Conservation (phyloP, 2,888 invertebrate species). For the Vanessa cardui region DNA sequence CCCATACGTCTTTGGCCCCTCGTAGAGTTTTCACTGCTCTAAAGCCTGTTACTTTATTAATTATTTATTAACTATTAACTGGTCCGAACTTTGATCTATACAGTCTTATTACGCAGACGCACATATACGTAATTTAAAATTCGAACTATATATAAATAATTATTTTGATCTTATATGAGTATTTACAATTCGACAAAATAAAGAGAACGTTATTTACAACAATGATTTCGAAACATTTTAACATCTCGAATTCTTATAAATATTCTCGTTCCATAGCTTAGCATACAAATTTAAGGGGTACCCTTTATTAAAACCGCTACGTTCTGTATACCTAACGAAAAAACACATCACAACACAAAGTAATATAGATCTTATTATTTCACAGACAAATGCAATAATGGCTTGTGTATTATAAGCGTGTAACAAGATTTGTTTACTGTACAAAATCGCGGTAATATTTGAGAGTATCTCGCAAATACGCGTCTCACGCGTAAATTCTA, state of each 20-base stretch:
- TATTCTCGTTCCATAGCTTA: conserved; percentile 32
- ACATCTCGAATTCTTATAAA: conserved; percentile 28
- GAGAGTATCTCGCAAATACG: conserved; percentile 48
- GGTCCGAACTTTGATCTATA: no score
- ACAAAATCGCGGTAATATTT: conserved; percentile 35
- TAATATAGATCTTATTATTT: conserved; percentile 1
- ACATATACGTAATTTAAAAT: no score
- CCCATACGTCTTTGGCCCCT: no score
- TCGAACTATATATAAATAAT: no score
- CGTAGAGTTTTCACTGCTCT: no score
- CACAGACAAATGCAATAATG: background rate
- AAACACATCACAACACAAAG: background rate
- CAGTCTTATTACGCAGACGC: no score
- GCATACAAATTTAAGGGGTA: conserved; percentile 34
- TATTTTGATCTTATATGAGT: no score
- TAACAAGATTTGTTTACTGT: background rate
- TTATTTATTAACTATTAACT: no score
- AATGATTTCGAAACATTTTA: conserved; percentile 11
- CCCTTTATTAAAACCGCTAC: conserved; percentile 35
- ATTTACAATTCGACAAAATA: no score
- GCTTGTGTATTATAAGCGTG: background rate
- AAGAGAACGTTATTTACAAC: background rate
- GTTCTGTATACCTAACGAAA: conserved; percentile 5
- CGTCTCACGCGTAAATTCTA: conserved; percentile 49
- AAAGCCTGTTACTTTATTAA: no score